Percentiles rank a stretch among this genome's conserved stretches.
These are phyloP conservation scores for Salticus scenicus DNA, from an alignment of 2,888 invertebrate species.

Conservation along the genomic window DNA sequence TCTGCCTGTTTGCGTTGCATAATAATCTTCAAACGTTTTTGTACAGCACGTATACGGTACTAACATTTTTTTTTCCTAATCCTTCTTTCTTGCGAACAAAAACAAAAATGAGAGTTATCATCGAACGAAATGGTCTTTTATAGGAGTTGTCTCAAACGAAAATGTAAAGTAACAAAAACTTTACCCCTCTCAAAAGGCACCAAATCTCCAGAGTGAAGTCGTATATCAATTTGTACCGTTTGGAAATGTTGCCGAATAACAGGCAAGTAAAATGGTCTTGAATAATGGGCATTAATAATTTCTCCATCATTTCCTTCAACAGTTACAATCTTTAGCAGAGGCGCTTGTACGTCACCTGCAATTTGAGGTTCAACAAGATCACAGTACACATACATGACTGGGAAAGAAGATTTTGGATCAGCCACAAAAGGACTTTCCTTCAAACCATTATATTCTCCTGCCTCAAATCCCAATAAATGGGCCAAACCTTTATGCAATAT, in stretches of 20 bases:
- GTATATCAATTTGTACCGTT: conserved; percentile 7
- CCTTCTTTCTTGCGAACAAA: no score
- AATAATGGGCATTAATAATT: no score
- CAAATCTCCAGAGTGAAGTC: conserved; percentile 12
- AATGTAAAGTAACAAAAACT: not conserved
- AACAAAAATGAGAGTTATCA: not conserved
- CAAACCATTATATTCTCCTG: conserved; percentile 35
- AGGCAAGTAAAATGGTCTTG: no score
- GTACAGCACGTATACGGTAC: conserved; percentile 31
- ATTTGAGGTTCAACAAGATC: conserved; percentile 57
- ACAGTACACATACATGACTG: conserved; percentile 34
- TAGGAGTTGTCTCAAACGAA: conserved; percentile 5
- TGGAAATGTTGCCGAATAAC: conserved; percentile 30
- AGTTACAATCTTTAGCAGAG: conserved; percentile 26
- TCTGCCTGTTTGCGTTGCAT: conserved; percentile 10
- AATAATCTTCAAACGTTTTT: conserved; percentile 31
- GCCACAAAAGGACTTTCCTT: conserved; percentile 26
- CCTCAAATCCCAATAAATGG: conserved; percentile 4
- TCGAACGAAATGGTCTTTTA: not conserved
- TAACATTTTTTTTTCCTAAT: no score
- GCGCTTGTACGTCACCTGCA: conserved; percentile 11
- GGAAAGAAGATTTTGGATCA: conserved; percentile 18
- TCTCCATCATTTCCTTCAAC: conserved; percentile 21
- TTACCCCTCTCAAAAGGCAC: conserved; percentile 36
- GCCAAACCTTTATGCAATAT: conserved; percentile 7